Conservation (phyloP, 2,113 vertebrate species). For the Dipodomys merriami region DNA sequence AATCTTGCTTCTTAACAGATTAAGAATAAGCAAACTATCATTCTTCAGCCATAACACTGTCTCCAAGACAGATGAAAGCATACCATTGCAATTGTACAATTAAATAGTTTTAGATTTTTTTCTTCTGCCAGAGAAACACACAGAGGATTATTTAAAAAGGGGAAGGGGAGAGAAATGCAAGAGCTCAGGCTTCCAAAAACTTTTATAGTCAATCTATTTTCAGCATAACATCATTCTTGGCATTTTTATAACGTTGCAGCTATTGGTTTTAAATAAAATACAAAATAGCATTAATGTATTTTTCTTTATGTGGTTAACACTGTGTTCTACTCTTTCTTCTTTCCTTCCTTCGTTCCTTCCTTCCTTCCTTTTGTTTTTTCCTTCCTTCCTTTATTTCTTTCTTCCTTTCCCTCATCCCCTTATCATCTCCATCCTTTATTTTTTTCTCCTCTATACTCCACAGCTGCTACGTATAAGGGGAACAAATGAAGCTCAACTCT, state of each 20-base stretch:
- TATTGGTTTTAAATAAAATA: slow-evolving; percentile 65
- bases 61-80: background rate
- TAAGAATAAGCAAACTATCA: background rate
- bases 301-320: background rate
- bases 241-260: background rate
- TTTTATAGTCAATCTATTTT: background rate
- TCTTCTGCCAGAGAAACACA: background rate
- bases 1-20: slow-evolving; percentile 15
- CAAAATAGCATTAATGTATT: slow-evolving; percentile 46
- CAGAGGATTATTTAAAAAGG: background rate
- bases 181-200: background rate
- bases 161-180: background rate
- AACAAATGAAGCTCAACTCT: background rate
- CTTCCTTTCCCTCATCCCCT: background rate
- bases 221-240: background rate
- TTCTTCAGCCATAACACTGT: background rate
- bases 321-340: background rate
- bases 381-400: background rate
- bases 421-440: no score
- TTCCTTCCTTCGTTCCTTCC: background rate
- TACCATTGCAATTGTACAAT: background rate
- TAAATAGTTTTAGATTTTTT: slow-evolving; percentile 43
- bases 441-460: no score
- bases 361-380: background rate
- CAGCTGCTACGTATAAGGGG: background rate